Conservation (phyloP, 1,140 invertebrate genomes). For the Bombus consobrinus region DNA sequence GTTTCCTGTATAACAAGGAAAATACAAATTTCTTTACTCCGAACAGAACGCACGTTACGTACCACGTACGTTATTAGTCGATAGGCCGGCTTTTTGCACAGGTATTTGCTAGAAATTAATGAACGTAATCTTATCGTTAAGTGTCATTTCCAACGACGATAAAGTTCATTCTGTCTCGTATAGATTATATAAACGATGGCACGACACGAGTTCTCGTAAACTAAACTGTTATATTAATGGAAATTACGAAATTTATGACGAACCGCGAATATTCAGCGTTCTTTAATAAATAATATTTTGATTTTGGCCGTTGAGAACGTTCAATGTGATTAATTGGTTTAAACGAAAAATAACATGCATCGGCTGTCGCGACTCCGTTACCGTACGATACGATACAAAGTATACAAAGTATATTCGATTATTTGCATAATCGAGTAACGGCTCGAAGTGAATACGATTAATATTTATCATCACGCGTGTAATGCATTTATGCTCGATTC, state of each 20-base stretch:
- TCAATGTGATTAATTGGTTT: too few species aligned
- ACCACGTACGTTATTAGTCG: not conserved
- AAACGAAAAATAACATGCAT: not conserved
- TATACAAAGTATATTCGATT: not conserved
- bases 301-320: not conserved
- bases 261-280: not conserved
- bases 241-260: not conserved
- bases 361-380: not conserved
- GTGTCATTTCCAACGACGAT: not conserved
- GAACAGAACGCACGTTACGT: not conserved
- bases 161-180: not conserved
- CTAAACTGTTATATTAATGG: too few species aligned
- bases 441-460: slow-evolving; percentile 15
- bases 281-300: not conserved
- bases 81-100: not conserved
- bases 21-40: slow-evolving; percentile 7
- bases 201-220: not conserved
- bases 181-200: not conserved
- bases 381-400: not conserved
- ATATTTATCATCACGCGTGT: slow-evolving; percentile 25
- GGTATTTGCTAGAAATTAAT: not conserved
- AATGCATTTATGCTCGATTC: not conserved
- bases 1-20: slow-evolving; percentile 37
- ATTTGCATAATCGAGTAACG: slow-evolving; percentile 26
- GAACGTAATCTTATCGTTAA: not conserved